phyloP scores from a whole-genome alignment of 2,797 vertebrate species.

The Picus viridis region DNA sequence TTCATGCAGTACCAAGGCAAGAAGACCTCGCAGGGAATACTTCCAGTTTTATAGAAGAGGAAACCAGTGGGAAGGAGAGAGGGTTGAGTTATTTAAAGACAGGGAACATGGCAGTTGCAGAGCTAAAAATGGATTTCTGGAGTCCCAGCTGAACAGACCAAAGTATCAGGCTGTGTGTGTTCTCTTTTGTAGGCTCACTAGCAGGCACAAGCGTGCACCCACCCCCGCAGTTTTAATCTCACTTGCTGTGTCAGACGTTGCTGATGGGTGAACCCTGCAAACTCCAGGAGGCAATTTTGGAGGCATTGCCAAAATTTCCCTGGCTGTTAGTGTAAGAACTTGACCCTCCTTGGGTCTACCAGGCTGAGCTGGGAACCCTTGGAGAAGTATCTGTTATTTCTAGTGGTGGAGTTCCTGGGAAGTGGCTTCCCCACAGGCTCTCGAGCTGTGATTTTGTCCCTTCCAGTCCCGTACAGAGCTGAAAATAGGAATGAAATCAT shows the following conservation, averaged over 20 bases:
- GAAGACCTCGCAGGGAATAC: neutral
- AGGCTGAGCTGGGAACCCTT: neutral
- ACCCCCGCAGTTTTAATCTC: slow-evolving; percentile 21
- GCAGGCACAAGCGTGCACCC: slow-evolving; percentile 31
- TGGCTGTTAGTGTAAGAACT: neutral
- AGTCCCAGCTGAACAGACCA: neutral
- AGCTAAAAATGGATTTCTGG: slow-evolving; percentile 14
- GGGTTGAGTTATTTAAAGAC: neutral
- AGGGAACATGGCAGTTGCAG: neutral
- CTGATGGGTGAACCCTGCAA: slow-evolving; percentile 35
- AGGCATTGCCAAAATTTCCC: slow-evolving; percentile 21
- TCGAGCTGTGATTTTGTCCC: neutral
- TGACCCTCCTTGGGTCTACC: slow-evolving; percentile 8
- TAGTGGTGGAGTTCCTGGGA: neutral
- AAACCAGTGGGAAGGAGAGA: neutral
- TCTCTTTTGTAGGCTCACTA: slow-evolving; percentile 24
- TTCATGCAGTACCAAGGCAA: neutral
- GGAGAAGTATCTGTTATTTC: slow-evolving; percentile 28
- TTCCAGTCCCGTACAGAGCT: neutral
- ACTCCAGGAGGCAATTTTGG: neutral
- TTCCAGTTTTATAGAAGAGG: neutral
- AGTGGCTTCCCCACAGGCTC: neutral
- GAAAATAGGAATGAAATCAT: neutral
- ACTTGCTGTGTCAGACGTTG: slow-evolving; percentile 35
- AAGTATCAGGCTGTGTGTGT: neutral